These are phyloP conservation scores for Chinchilla lanigera DNA, from an alignment of 2,113 vertebrate species.

Conservation along the genomic window DNA sequence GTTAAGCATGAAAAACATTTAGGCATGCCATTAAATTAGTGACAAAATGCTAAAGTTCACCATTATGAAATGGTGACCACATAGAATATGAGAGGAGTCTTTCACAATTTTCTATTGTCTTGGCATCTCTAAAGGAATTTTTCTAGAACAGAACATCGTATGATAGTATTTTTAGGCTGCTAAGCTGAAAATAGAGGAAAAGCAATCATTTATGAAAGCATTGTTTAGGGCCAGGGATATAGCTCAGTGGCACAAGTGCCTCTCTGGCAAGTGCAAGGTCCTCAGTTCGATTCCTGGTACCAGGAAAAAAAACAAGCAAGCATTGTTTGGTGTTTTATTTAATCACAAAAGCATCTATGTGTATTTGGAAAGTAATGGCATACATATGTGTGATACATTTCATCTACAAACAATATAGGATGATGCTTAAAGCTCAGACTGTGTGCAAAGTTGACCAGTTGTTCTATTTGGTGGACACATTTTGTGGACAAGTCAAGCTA, in stretches of 20 bases:
- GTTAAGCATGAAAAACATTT: background rate
- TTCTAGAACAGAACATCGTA: background rate
- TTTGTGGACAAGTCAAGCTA: background rate
- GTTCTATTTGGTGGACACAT: background rate
- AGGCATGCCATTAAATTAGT: background rate
- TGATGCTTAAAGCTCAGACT: background rate
- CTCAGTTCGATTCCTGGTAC: no score
- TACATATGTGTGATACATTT: background rate
- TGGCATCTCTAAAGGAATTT: conserved; percentile 33
- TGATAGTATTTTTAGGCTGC: conserved; percentile 20
- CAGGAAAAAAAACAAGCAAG: no score
- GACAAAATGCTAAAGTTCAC: background rate
- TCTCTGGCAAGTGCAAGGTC: no score
- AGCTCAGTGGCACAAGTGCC: no score
- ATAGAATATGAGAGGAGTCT: background rate
- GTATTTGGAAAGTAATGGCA: conserved; percentile 38
- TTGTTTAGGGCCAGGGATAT: no score
- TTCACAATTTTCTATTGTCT: background rate
- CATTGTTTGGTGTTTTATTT: background rate
- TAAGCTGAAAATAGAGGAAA: conserved; percentile 40
- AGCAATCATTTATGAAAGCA: background rate
- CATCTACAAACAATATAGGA: background rate
- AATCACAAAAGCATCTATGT: background rate
- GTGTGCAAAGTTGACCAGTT: background rate
- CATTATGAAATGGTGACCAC: background rate